Evolutionary conservation across 2,113 vertebrate genomes (phyloP), one percentile per base, ranked within the genome.

Genomic region (Rutilus rutilus): DNA sequence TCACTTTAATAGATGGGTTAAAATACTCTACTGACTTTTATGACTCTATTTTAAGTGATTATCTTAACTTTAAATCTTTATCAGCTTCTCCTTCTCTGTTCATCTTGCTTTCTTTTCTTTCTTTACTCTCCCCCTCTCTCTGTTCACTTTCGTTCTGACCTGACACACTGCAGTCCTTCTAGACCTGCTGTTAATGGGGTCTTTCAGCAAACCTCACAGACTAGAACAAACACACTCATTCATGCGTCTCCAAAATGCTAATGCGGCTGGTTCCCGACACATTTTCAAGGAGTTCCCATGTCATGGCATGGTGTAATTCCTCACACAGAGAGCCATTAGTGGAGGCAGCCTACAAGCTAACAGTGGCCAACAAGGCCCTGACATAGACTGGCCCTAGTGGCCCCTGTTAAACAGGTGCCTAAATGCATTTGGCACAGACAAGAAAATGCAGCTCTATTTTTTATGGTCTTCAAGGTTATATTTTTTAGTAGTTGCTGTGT

Each of bases 161-260:
- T 82, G 54, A 74, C 82, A 47, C 19, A 36, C 76, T 77, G 36
- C 65, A 47, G 21, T 47, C 59, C 69, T 77, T 27, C 25, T 90
- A 90, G 92, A 93, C 89, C 90, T 89, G 89, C 89, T 87, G 89
- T 93, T 94, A 92, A 93, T 93, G 73, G 91, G 91, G 86, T 89
- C 89, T 91, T 92, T 93, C 88, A 92, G 90, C 78, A 78, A 88
- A 84, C 78, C 42, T 30, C 88, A 65, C 87, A 89, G 87, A 91
- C 91, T 87, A 91, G 92, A 93, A 94, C 90, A 94, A 94, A 93
- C 87, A 87, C 86, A 85, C 89, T 92, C 87, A 92, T 92, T 95
- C 93, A 94, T 82, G 79, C 75, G 50, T 76, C 73, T 93, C 93
- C 93, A 82, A 94, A 91, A 94, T 94, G 92, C 91, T 82, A 94